Conservation (phyloP, 2,888 invertebrate species). For the Drosophila tanythrix region DNA sequence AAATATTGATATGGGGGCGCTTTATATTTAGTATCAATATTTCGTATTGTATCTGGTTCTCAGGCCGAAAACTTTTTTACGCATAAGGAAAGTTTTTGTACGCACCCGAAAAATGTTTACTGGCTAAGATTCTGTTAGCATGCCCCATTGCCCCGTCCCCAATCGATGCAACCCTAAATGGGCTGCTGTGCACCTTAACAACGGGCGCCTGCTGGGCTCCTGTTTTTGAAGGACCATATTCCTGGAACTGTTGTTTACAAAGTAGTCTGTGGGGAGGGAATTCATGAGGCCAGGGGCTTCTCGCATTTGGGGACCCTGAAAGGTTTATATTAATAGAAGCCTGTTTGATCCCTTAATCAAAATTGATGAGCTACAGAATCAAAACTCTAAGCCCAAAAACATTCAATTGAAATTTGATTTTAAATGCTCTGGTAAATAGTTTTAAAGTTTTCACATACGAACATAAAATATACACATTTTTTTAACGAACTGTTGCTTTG, state of each 20-base stretch:
- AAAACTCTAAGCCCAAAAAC: constrained; percentile 26
- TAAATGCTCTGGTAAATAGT: neutral
- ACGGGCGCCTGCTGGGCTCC: constrained; percentile 17
- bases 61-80: constrained; percentile 34
- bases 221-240: constrained; percentile 2
- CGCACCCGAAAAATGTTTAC: constrained; percentile 45
- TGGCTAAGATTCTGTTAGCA: constrained; percentile 15
- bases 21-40: constrained; percentile 74
- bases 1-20: constrained; percentile 36
- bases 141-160: constrained; percentile 14
- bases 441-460: neutral
- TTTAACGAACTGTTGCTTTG: neutral
- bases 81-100: constrained; percentile 47
- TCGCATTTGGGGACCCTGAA: constrained; percentile 26
- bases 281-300: neutral
- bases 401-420: constrained; percentile 20
- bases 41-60: constrained; percentile 63
- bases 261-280: neutral
- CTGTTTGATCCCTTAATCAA: constrained; percentile 49
- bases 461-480: neutral
- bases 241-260: constrained; percentile 6
- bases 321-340: constrained; percentile 56
- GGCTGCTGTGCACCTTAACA: constrained; percentile 55
- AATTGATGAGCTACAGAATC: constrained; percentile 47
- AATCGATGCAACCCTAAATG: constrained; percentile 43